Base-by-base conservation (phyloP, 2,797 vertebrate genomes). In the Halcyon leucocephala region DNA sequence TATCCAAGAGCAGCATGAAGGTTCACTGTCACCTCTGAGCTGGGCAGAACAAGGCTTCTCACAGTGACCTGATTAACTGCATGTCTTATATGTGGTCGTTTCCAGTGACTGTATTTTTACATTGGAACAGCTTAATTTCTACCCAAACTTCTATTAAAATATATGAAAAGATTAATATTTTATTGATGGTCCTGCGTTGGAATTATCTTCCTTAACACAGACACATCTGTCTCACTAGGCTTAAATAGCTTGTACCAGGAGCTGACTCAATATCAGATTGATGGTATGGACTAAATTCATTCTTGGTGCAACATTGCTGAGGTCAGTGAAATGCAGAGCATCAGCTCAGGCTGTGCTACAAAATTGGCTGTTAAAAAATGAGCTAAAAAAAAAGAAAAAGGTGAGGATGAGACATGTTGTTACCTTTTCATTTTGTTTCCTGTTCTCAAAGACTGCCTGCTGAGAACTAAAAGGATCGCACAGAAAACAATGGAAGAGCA, bases 1-100 rank as follows among this genome's bases (percentile, higher is more conserved):
- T 97, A 29, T 97, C 98, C 1, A 95, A 98, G 69, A 98, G 98
- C 7, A 98, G 98, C 4, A 97, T 96, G n/a, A 98, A 98, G 97
- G 98, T 98, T 89, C 62, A 5, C 44, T n/a, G 0, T 15, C 44
- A 28, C 4, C 49, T 21, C 55, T 26, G 71, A 41, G 18, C 20
- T 5, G 24, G 22, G 14, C 76, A 24, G 37, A 46, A 24, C 8
- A 48, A 73, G 52, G 48, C 49, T 54, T 44, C 64, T 48, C 24
- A 2, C 16, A 42, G 48, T 20, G 33, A 37, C 39, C 42, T 33
- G 18, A 49, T 52, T 25, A 73, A 60, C 5, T 18, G 4, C 4
- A 1, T 26, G 17, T 21, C 15, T 3, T 5, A 5, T 8, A 15
- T 1, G 12, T 6, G 51, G 5, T 7, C 5, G 12, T 46, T 78